Percentiles rank a stretch among this genome's conserved stretches.
These are phyloP conservation scores for Macrosteles quadrilineatus DNA, from an alignment of 1,140 invertebrate genomes.

Conservation along the genomic window DNA sequence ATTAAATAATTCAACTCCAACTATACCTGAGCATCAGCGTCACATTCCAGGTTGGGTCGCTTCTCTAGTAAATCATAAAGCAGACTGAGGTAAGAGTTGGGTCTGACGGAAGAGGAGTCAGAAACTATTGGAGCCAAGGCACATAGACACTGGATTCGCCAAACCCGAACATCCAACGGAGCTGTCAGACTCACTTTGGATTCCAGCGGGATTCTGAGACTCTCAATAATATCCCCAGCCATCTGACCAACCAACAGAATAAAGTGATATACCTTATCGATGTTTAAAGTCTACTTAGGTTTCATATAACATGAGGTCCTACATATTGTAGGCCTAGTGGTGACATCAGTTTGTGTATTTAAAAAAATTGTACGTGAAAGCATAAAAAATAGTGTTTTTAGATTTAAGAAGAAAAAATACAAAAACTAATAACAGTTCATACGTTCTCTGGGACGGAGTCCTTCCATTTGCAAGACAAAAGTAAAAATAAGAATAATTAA, in stretches of 20 bases:
- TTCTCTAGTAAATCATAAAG: not conserved
- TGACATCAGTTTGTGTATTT: not conserved
- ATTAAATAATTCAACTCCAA: no score
- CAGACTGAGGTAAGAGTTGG: not conserved
- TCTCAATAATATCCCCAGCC: not conserved
- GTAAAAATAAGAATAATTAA: not conserved
- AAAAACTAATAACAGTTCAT: no score
- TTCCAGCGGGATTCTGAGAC: not conserved
- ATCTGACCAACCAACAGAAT: not conserved
- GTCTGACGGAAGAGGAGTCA: not conserved
- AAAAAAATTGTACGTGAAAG: not conserved
- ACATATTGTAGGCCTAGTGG: not conserved
- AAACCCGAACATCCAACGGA: constrained; percentile 8
- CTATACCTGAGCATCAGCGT: constrained; percentile 12
- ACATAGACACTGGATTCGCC: not conserved
- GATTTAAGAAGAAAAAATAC: not conserved
- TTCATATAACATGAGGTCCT: not conserved
- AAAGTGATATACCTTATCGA: not conserved
- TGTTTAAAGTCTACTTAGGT: not conserved
- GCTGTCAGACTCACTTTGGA: not conserved
- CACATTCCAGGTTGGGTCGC: not conserved
- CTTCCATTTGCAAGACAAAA: no score
- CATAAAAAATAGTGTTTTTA: not conserved
- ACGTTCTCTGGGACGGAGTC: no score
- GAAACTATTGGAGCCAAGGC: not conserved